Percentiles rank a stretch among this genome's conserved stretches.
These are phyloP conservation scores for Philypnodon macrostomus DNA, from an alignment of 2,797 vertebrate species.

Conservation along the genomic window DNA sequence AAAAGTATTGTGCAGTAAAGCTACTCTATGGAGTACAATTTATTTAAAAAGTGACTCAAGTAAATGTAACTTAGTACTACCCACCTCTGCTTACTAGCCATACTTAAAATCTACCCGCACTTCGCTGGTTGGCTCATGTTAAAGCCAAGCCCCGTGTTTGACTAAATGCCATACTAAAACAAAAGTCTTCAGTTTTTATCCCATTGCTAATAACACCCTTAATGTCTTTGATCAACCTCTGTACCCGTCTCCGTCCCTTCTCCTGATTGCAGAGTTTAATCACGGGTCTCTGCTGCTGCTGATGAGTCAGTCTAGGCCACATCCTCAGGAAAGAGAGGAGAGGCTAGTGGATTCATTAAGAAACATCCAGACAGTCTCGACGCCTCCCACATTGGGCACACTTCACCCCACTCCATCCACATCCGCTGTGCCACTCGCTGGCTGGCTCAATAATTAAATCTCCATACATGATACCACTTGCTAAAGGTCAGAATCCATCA, in stretches of 20 bases:
- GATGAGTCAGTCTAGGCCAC: conserved; percentile 68
- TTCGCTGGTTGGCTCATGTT: no score
- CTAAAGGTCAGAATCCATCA: conserved; percentile 81
- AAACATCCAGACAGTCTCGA: conserved; percentile 48
- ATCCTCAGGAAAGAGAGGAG: conserved; percentile 68
- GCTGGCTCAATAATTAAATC: conserved; percentile 76
- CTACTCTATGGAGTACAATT: no score
- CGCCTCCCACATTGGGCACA: conserved; percentile 7
- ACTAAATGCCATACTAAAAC: no score
- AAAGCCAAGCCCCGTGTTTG: no score
- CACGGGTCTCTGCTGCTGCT: conserved; percentile 44
- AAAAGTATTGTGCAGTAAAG: no score
- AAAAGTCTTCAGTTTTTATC: conserved; percentile 5
- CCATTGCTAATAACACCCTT: conserved; percentile 1
- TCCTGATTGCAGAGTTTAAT: conserved; percentile 60
- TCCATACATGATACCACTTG: conserved; percentile 74
- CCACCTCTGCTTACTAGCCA: no score
- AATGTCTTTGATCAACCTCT: conserved; percentile 27
- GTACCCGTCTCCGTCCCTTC: conserved; percentile 40
- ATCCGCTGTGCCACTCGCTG: conserved; percentile 55
- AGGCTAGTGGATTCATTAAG: conserved; percentile 68
- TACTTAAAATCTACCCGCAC: no score
- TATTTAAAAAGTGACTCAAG: no score
- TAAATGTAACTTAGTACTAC: no score
- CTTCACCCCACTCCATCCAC: conserved; percentile 59